Conservation (phyloP, 2,797 vertebrate species). For the Coreius guichenoti region DNA sequence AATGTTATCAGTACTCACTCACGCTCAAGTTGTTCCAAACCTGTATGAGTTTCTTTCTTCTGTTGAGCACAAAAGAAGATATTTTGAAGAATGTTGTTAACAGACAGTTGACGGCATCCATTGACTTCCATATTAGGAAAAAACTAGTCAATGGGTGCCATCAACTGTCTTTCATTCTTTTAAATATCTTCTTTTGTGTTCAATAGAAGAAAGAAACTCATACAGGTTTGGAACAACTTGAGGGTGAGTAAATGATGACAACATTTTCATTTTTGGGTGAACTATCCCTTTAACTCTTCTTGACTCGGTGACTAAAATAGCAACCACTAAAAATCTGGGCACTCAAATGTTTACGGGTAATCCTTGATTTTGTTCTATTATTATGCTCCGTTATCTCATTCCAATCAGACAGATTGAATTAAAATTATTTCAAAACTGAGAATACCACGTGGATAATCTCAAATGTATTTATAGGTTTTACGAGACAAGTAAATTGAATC, state of each 20-base stretch:
- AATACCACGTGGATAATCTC: neutral
- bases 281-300: neutral
- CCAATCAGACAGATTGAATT: conserved; percentile 8
- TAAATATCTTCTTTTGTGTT: neutral
- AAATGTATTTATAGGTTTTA: conserved; percentile 11
- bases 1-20: too few species aligned
- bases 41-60: too few species aligned
- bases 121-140: too few species aligned
- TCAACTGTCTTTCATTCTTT: neutral
- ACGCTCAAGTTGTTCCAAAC: too few species aligned
- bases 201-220: neutral
- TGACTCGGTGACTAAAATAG: neutral
- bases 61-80: too few species aligned
- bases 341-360: neutral
- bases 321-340: neutral
- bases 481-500: conserved; percentile 19
- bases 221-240: too few species aligned
- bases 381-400: neutral
- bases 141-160: too few species aligned
- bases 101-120: too few species aligned
- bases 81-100: neutral
- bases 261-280: too few species aligned
- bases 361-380: neutral
- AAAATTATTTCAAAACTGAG: neutral
- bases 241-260: neutral